phyloP scores from a whole-genome alignment of 2,113 vertebrate genomes.

The Spea multiplicata region DNA sequence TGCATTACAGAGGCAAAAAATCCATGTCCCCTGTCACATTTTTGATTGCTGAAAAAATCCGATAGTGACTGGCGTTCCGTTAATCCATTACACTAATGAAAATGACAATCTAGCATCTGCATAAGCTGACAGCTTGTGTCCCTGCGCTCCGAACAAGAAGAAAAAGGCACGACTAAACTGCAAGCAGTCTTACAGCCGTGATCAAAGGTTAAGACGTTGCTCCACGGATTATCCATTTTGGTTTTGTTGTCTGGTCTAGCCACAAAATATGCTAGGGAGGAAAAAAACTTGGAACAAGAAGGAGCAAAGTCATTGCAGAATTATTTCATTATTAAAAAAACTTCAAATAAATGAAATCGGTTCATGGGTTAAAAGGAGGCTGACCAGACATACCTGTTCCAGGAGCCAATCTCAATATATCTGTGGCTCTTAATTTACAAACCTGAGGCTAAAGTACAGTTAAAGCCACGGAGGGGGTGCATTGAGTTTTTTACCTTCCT shows the following conservation, averaged over 20 bases:
- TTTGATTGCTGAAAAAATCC: constrained; percentile 35
- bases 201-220: constrained; percentile 18
- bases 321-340: no score
- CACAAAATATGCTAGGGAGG: background rate
- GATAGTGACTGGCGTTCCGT: constrained; percentile 26
- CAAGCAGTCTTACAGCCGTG: constrained; percentile 10
- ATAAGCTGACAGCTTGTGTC: constrained; percentile 29
- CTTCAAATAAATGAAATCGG: no score
- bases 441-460: no score
- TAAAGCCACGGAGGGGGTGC: no score
- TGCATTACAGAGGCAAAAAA: constrained; percentile 12
- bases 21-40: constrained; percentile 27
- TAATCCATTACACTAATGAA: constrained; percentile 35
- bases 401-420: no score
- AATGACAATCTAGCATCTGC: constrained; percentile 25
- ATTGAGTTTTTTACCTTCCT: no score
- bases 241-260: background rate
- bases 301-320: no score
- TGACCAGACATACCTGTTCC: no score
- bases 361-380: no score
- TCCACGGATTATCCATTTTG: background rate
- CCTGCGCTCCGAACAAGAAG: background rate
- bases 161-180: background rate
- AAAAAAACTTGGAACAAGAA: no score
- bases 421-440: no score